Conservation (phyloP, 2,113 vertebrate species). For the Thalassoma bifasciatum region DNA sequence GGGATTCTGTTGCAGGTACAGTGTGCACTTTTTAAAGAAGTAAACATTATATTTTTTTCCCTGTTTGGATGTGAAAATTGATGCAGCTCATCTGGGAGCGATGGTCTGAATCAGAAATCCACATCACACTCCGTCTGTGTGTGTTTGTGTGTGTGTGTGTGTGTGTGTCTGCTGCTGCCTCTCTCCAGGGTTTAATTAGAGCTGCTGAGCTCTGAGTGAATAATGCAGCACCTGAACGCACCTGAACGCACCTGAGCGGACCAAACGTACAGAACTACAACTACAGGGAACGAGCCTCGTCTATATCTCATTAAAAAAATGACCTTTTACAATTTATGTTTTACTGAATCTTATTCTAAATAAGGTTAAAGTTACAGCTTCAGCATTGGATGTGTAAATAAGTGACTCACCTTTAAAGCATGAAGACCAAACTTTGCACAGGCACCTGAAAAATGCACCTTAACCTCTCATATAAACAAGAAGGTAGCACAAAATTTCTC, state of each 20-base stretch:
- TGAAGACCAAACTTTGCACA: too few species aligned
- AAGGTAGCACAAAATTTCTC: too few species aligned
- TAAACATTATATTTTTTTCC: background rate
- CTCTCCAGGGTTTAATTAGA: slow-evolving; percentile 64
- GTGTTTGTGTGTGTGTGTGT: background rate
- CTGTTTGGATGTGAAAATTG: slow-evolving; percentile 21
- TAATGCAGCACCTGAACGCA: slow-evolving; percentile 54
- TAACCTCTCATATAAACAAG: too few species aligned
- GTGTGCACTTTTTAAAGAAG: background rate
- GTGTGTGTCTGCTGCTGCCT: background rate
- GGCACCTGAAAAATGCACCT: too few species aligned
- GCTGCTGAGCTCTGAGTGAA: slow-evolving; percentile 39
- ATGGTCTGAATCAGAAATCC: slow-evolving; percentile 32
- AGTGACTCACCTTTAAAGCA: too few species aligned
- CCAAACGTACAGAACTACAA: slow-evolving; percentile 11
- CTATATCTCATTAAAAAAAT: too few species aligned
- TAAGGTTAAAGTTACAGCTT: too few species aligned
- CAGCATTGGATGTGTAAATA: too few species aligned
- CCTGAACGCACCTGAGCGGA: slow-evolving; percentile 49
- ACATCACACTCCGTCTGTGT: slow-evolving; percentile 11
- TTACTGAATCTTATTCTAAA: too few species aligned
- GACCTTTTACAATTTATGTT: too few species aligned
- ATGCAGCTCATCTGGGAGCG: slow-evolving; percentile 15
- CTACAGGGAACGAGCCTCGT: background rate
- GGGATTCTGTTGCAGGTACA: slow-evolving; percentile 1